Evolutionary conservation across 2,113 vertebrate species (phyloP).

Genomic region (Hippocampus guttulatus): DNA sequence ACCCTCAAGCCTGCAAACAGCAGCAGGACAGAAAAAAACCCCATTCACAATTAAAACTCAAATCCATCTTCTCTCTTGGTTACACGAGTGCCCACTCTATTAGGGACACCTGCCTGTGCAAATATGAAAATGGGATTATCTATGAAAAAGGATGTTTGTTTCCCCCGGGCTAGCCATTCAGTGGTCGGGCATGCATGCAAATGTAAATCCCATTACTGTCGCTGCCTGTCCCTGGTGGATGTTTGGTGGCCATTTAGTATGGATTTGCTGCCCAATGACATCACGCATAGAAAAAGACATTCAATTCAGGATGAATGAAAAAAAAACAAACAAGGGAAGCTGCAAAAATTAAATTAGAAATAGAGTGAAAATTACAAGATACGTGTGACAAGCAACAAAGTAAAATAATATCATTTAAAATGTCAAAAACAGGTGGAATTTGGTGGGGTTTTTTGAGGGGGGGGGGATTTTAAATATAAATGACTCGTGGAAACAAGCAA

Average conservation of each 20-base stretch:
- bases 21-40: not conserved
- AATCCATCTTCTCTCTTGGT: too few species aligned
- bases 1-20: constrained; percentile 77
- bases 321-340: not conserved
- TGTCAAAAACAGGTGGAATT: not conserved
- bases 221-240: not conserved
- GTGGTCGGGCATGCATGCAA: not conserved
- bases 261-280: not conserved
- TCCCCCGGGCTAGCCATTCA: not conserved
- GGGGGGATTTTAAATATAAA: not conserved
- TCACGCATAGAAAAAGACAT: not conserved
- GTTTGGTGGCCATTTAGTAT: not conserved
- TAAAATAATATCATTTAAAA: not conserved
- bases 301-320: not conserved
- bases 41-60: not conserved
- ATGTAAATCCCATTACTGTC: not conserved
- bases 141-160: too few species aligned
- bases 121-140: too few species aligned
- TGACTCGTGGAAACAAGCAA: not conserved
- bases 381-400: too few species aligned
- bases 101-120: too few species aligned
- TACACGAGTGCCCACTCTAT: too few species aligned
- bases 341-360: too few species aligned
- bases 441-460: too few species aligned
- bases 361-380: too few species aligned